Conservation (phyloP, 2,113 vertebrate genomes). For the Lynx canadensis region DNA sequence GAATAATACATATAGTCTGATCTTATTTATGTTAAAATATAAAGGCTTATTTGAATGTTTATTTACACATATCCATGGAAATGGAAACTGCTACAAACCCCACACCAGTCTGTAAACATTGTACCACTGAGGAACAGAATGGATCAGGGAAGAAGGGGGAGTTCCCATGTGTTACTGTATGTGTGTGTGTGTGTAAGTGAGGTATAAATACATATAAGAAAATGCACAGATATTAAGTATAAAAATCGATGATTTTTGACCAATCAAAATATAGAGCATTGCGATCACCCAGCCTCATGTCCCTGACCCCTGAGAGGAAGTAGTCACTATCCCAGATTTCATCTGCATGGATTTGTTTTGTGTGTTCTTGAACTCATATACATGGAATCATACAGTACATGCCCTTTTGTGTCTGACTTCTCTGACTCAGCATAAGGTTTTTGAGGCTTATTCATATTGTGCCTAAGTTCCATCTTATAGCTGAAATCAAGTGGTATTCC, state of each 20-base stretch:
- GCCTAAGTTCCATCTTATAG: background rate
- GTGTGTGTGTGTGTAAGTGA: background rate
- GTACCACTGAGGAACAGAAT: background rate
- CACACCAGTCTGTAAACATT: background rate
- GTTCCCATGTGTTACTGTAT: background rate
- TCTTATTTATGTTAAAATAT: slow-evolving; percentile 6
- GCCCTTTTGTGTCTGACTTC: background rate
- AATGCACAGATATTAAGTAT: background rate
- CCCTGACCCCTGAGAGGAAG: background rate
- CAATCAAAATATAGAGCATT: background rate
- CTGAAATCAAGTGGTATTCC: background rate
- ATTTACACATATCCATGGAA: background rate
- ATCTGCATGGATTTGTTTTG: background rate
- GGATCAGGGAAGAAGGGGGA: background rate
- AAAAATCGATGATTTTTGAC: background rate
- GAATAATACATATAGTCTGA: background rate
- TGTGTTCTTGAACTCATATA: background rate
- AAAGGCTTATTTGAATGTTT: background rate
- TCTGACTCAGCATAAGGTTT: background rate
- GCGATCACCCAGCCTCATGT: background rate
- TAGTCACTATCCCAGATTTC: background rate
- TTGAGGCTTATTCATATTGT: background rate
- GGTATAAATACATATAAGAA: background rate
- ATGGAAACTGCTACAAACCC: background rate
- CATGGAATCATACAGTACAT: background rate